These are phyloP conservation scores for Peromyscus californicus DNA, from an alignment of 2,113 vertebrate genomes.

Conservation along the genomic window DNA sequence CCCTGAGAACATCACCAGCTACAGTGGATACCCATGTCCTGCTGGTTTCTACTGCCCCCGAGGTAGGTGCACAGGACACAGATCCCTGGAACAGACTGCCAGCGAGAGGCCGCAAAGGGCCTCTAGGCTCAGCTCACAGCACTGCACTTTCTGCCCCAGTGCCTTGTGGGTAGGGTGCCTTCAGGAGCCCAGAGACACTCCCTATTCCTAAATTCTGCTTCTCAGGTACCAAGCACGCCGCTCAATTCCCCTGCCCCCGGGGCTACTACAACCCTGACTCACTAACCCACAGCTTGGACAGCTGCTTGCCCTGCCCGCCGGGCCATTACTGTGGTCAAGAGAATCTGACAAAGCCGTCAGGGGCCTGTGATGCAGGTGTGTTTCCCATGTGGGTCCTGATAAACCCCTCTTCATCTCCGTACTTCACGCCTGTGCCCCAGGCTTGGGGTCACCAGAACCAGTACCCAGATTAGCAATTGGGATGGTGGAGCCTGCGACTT, in stretches of 20 bases:
- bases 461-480: neutral
- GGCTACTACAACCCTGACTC: constrained; percentile 97
- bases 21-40: constrained; percentile 89
- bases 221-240: constrained; percentile 92
- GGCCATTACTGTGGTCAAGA: constrained; percentile 95
- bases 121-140: neutral
- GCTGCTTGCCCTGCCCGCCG: constrained; percentile 95
- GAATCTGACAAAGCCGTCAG: constrained; percentile 91
- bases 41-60: constrained; percentile 96
- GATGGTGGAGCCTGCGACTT: neutral
- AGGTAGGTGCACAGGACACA: constrained; percentile 85
- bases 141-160: neutral
- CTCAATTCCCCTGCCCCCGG: constrained; percentile 94
- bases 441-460: neutral
- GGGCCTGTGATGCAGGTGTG: constrained; percentile 94
- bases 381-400: neutral
- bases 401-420: fast-evolving
- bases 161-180: neutral
- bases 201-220: constrained; percentile 52
- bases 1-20: constrained; percentile 90
- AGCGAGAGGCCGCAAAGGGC: too few relatives aligned
- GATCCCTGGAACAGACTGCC: neutral
- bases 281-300: constrained; percentile 95
- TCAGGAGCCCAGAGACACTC: neutral
- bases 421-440: neutral